phyloP scores from a whole-genome alignment of 2,888 invertebrate species.

The Phengaris alcon region DNA sequence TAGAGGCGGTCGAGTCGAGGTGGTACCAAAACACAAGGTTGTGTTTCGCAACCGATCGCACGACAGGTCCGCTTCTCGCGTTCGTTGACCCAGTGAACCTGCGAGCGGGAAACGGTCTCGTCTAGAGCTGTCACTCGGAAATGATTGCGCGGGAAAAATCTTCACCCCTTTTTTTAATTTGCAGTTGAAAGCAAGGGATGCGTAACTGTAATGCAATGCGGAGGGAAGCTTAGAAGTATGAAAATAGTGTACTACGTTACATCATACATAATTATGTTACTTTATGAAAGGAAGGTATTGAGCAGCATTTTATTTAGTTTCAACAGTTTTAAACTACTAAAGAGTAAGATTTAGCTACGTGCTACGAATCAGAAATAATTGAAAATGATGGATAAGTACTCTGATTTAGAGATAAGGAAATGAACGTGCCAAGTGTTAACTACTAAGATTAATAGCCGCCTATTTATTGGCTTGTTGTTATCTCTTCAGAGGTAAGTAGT shows the following conservation, averaged over 20 bases:
- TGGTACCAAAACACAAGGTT: slow-evolving; percentile 50
- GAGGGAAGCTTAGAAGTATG: not conserved
- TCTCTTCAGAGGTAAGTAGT: not conserved
- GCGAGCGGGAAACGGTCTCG: slow-evolving; percentile 42
- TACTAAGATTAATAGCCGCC: not conserved
- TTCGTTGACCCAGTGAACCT: slow-evolving; percentile 75
- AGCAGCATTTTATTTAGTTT: not conserved
- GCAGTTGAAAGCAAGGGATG: slow-evolving; percentile 3
- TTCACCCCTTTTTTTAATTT: slow-evolving; percentile 24
- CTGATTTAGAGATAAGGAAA: slow-evolving; percentile 14
- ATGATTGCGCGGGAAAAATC: slow-evolving; percentile 37
- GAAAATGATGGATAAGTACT: not conserved
- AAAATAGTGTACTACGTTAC: not conserved
- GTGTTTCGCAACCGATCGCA: slow-evolving; percentile 62
- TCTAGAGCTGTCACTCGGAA: slow-evolving; percentile 40
- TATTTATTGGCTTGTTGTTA: not conserved
- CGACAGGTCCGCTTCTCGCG: slow-evolving; percentile 61
- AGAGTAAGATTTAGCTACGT: not conserved
- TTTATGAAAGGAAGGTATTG: not conserved
- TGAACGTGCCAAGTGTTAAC: not conserved
- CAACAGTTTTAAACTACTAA: not conserved
- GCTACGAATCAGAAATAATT: not conserved
- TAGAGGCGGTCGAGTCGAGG: slow-evolving; percentile 36
- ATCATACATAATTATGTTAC: not conserved
- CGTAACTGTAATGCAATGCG: not conserved